Evolutionary conservation across 2,113 vertebrate genomes (phyloP).

Genomic region (Eira barbara): DNA sequence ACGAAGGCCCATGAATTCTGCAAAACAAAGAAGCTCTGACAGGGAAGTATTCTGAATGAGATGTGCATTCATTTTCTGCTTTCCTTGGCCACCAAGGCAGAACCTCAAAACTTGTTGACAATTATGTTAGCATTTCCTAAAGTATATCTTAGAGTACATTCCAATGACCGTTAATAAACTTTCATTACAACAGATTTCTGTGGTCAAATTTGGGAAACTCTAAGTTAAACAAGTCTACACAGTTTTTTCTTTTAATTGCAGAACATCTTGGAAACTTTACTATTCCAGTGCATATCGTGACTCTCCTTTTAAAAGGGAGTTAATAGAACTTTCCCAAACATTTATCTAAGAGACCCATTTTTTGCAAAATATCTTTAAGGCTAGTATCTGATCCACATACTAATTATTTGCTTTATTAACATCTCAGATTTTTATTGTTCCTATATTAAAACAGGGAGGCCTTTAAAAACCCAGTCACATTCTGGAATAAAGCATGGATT

Average conservation of each 20-base stretch:
- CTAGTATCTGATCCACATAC: not conserved
- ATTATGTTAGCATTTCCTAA: not conserved
- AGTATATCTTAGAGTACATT: not conserved
- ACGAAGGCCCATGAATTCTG: not conserved
- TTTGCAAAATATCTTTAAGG: not conserved
- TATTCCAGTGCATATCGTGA: not conserved
- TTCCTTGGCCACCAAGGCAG: not conserved
- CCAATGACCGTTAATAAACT: not conserved
- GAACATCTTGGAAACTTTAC: not conserved
- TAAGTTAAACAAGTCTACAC: not conserved
- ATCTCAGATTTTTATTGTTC: not conserved
- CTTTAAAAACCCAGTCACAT: not conserved
- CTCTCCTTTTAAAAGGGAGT: not conserved
- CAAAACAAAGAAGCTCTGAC: not conserved
- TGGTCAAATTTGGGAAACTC: not conserved
- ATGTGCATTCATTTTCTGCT: not conserved
- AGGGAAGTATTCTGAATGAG: not conserved
- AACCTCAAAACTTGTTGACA: not conserved
- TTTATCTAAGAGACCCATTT: not conserved
- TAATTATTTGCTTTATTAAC: not conserved
- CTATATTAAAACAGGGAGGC: not conserved
- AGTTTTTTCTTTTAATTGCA: not conserved
- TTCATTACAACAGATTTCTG: not conserved
- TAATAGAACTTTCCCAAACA: not conserved
- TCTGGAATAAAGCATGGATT: not conserved